These are phyloP conservation scores for Ariopsis seemanni DNA, from an alignment of 2,113 vertebrate species.

Conservation along the genomic window DNA sequence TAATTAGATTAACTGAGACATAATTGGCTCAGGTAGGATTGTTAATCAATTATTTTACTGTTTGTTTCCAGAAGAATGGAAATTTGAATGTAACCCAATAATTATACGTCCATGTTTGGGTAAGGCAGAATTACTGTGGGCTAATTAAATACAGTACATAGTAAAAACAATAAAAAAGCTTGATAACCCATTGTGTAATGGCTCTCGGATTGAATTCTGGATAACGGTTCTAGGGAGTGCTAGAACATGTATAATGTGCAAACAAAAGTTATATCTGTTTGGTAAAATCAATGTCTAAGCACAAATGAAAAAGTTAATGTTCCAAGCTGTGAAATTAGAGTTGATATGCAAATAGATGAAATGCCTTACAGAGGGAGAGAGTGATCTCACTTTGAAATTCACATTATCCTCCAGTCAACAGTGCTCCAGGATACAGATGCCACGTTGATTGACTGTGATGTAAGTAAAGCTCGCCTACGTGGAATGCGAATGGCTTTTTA, in stretches of 20 bases:
- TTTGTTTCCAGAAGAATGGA: neutral
- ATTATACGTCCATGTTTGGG: neutral
- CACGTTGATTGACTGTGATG: constrained; percentile 52
- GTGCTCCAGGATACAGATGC: constrained; percentile 6
- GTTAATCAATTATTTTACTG: neutral
- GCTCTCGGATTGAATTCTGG: no score
- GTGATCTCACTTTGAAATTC: neutral
- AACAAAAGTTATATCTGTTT: neutral
- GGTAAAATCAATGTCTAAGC: neutral
- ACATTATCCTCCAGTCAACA: neutral
- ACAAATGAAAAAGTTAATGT: neutral
- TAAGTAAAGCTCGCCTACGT: constrained; percentile 52
- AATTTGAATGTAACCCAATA: neutral
- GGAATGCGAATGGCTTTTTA: constrained; percentile 61
- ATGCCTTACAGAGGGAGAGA: neutral
- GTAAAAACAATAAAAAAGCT: neutral
- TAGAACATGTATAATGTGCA: neutral
- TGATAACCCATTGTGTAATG: neutral
- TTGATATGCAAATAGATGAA: constrained; percentile 20
- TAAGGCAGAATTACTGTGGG: neutral
- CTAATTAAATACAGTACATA: constrained; percentile 12
- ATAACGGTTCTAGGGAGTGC: neutral
- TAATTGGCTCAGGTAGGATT: neutral
- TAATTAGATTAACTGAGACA: neutral
- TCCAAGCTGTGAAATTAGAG: constrained; percentile 6